Conservation (phyloP, 2,797 vertebrate species). For the Setipinna tenuifilis region DNA sequence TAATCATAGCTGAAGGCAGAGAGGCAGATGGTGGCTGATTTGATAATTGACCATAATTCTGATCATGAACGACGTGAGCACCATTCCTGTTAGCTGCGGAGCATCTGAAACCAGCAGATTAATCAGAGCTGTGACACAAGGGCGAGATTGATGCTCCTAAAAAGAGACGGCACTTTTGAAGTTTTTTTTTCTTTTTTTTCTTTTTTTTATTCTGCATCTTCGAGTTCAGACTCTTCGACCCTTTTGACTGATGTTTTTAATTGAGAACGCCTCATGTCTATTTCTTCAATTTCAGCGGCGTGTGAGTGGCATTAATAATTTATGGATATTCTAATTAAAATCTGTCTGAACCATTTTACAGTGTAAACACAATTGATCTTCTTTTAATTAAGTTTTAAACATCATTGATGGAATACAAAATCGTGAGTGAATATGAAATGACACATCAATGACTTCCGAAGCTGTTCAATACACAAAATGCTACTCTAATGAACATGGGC, state of each 20-base stretch:
- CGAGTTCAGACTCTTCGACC: not conserved
- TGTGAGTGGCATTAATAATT: conserved; percentile 81
- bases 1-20: not conserved
- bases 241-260: conserved; percentile 60
- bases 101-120: not conserved
- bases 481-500: conserved; percentile 60
- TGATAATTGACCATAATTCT: not conserved
- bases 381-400: conserved; percentile 80
- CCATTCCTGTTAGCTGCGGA: not conserved
- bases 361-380: conserved; percentile 84
- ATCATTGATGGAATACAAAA: conserved; percentile 69
- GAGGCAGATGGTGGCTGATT: conserved; percentile 11
- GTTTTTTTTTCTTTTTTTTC: conserved; percentile 61
- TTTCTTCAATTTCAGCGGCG: conserved; percentile 71
- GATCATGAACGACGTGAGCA: not conserved
- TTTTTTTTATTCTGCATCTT: conserved; percentile 44
- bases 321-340: conserved; percentile 82
- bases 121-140: not conserved
- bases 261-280: conserved; percentile 73
- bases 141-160: not conserved
- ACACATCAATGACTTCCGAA: conserved; percentile 60
- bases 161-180: not conserved
- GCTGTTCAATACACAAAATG: conserved; percentile 55
- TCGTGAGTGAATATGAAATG: conserved; percentile 65
- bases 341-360: conserved; percentile 72